Base-by-base conservation (phyloP, 2,113 vertebrate species). In the Corythornis cristatus region DNA sequence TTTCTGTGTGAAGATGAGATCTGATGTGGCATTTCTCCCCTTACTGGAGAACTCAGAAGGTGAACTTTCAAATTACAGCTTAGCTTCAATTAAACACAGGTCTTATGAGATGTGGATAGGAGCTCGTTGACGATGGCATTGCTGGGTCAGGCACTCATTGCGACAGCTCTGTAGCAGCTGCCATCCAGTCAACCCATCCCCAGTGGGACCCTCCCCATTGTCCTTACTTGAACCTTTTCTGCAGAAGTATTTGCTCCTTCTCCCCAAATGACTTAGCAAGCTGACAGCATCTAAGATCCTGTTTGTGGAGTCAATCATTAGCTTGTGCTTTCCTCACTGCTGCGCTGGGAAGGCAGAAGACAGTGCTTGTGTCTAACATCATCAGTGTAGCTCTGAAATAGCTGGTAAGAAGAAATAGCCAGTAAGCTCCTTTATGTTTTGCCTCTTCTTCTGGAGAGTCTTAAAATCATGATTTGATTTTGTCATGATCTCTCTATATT, bases 11-110 rank as follows among this genome's bases (percentile, higher is more conserved):
- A n/a, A 66, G 74, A 85, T 71, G 56, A 92, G 64, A 64, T 85
- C 64, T 51, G 43, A 75, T 72, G 57, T 81, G 77, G 73, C 76
- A 40, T 91, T 94, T 92, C 67, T 72, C 8, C 37, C 46, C n/a
- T 83, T 77, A 29, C n/a, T 83, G 78, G 43, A 77, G 42, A 83
- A 54, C 33, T 80, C 7, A 11, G 85, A 78, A 89, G 48, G 29
- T 75, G 65, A 86, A 45, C 0, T 0, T 81, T 86, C 70, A 48
- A 60, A 48, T 86, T 83, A 51, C 45, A 57, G 66, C 73, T 90
- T 28, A 86, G 31, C 51, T 93, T 74, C 76, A 61, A 4, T 83
- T 71, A 64, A 87, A 45, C 33, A 4, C 50, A 45, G 15, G n/a
- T 58, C 28, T 46, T 80, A 6, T 0, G 6, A 51, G 54, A 35